phyloP scores from a whole-genome alignment of 1,140 invertebrate species.

The Bombus fervidus region DNA sequence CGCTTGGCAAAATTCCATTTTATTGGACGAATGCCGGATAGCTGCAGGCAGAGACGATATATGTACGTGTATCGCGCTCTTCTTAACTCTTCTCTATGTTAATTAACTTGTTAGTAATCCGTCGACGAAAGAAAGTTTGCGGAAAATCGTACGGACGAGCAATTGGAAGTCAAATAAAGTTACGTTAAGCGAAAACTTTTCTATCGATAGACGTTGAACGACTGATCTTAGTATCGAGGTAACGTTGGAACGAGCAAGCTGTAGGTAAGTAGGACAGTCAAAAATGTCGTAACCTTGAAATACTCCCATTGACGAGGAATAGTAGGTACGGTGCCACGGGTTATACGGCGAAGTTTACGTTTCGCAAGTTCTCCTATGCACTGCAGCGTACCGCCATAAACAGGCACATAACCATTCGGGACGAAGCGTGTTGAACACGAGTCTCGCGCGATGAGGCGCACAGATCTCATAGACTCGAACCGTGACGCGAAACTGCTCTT shows the following conservation, averaged over 20 bases:
- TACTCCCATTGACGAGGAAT: background rate
- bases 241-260: background rate
- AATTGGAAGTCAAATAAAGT: background rate
- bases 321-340: background rate
- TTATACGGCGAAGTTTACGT: conserved; percentile 53
- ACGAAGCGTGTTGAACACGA: conserved; percentile 44
- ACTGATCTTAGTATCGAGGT: background rate
- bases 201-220: background rate
- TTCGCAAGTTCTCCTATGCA: conserved; percentile 55
- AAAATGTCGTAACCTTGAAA: conserved; percentile 16
- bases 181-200: background rate
- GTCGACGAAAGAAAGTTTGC: too few species aligned
- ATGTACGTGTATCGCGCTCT: too few species aligned
- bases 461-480: conserved; percentile 4
- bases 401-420: conserved; percentile 39
- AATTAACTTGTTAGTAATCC: background rate
- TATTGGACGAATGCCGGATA: background rate
- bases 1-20: conserved; percentile 25
- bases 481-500: background rate
- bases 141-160: too few species aligned
- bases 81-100: background rate
- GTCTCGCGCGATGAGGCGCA: conserved; percentile 35
- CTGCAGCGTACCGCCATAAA: conserved; percentile 39
- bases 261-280: background rate
- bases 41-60: background rate